Base-by-base conservation (phyloP, 2,888 invertebrate genomes). In the Chironomus riparius region DNA sequence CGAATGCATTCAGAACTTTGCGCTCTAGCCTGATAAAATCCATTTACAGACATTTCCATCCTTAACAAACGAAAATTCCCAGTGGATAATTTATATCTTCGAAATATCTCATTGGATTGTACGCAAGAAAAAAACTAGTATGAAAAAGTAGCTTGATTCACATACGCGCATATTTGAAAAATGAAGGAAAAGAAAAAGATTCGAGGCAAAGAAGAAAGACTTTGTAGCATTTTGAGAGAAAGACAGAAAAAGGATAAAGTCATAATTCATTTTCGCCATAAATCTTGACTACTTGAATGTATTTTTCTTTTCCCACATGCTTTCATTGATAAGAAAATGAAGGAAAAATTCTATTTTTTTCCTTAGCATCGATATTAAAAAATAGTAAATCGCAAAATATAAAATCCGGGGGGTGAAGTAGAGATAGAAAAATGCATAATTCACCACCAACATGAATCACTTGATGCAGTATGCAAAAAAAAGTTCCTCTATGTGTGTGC, bases 201-300 rank as follows among this genome's bases (percentile, higher is more conserved):
- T 65, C 62, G 7, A 7, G 21, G 24, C 4, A 65, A 24, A 65
- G 5, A 15, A 13, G 15, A 13, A 15, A 4, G 18, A 65, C 62
- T 21, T 18, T 21, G 3, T 62, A 15, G 13, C 18, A 21, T 18
- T 65, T 21, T 18, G 21, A 21, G 65, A 21, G 72, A 28, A 38
- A 28, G n/a, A 24, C 38, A 38, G 28, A 15, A 50, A 73, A 73
- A 74, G 74, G 74, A 74, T 74, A 68, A 73, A 74, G 62, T 38
- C 65, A 74, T 74, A 74, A 68, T 74, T 74, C 74, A 74, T 74
- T 65, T 68, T 18, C 7, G 68, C 47, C 13, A 74, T 74, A 74
- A 74, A 74, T 74, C 74, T 74, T 74, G 38, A 38, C 24, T 21
- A 12, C 74, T 48, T n/a, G 68, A 24, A 47, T 74, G 22, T 62